Evolutionary conservation across 1,140 invertebrate genomes (phyloP).

Genomic region (Chrysoperla carnea): DNA sequence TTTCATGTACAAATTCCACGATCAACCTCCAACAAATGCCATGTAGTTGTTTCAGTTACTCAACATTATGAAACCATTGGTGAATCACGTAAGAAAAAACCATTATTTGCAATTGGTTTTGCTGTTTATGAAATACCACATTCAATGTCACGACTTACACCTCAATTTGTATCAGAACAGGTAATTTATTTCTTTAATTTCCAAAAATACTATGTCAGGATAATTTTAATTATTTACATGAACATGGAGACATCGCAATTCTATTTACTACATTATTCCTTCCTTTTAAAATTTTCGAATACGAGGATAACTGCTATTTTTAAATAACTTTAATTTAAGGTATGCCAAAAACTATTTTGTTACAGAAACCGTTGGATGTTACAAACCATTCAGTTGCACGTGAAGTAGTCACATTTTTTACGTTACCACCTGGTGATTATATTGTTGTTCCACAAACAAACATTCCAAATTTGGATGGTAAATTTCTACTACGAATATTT

Average conservation of each 20-base stretch:
- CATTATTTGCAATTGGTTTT: constrained; percentile 42
- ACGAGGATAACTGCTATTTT: too few species aligned
- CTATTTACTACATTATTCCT: too few species aligned
- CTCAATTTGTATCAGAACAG: constrained; percentile 40
- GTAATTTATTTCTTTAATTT: constrained; percentile 24
- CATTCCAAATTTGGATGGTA: constrained; percentile 44
- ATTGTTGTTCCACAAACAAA: constrained; percentile 61
- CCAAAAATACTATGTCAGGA: neutral
- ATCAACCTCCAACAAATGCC: constrained; percentile 39
- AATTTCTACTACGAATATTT: constrained; percentile 49
- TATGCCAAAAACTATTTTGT: constrained; percentile 5
- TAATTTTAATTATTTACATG: too few species aligned
- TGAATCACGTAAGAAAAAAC: constrained; percentile 22
- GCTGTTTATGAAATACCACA: constrained; percentile 51
- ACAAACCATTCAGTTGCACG: constrained; percentile 46
- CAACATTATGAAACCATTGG: constrained; percentile 41
- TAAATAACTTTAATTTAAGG: too few species aligned
- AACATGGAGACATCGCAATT: too few species aligned
- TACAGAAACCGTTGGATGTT: constrained; percentile 44
- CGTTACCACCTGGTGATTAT: constrained; percentile 56
- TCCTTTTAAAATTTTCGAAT: too few species aligned
- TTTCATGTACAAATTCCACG: constrained; percentile 51
- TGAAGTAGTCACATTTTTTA: constrained; percentile 58
- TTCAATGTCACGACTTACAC: constrained; percentile 36
- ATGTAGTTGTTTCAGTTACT: constrained; percentile 56